A percentile compares a stretch with the other conserved stretches of the same genome.
Evolutionary conservation across 2,113 vertebrate genomes (phyloP).

Genomic region (Nothoprocta pentlandii): DNA sequence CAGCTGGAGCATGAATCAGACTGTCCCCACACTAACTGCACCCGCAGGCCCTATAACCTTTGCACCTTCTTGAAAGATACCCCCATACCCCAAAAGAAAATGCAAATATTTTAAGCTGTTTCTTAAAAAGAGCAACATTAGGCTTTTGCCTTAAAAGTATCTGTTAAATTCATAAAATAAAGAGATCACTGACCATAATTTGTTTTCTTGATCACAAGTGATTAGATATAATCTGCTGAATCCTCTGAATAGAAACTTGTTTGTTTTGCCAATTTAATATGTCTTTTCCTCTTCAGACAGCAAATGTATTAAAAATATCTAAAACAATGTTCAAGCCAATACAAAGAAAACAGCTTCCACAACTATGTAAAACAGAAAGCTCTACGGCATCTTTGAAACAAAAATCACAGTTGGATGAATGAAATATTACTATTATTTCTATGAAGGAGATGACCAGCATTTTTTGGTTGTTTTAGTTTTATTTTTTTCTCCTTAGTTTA

Average conservation of each 20-base stretch:
- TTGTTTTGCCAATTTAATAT: neutral
- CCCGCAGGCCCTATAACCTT: too few relatives aligned
- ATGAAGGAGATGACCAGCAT: neutral
- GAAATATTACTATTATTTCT: neutral
- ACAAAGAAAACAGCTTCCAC: neutral
- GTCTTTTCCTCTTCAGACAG: neutral
- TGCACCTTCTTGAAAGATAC: neutral
- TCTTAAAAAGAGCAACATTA: neutral
- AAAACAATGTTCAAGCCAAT: neutral
- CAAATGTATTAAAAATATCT: neutral
- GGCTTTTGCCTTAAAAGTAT: neutral
- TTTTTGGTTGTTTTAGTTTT: neutral
- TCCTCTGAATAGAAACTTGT: neutral
- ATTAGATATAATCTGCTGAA: neutral
- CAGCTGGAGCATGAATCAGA: neutral
- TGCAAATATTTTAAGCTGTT: neutral
- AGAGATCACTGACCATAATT: neutral
- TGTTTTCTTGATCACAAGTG: neutral
- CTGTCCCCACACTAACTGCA: neutral
- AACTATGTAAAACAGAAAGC: slow-evolving; percentile 1
- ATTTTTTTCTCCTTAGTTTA: neutral
- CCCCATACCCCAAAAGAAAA: neutral
- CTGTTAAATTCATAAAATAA: neutral
- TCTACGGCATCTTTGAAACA: neutral
- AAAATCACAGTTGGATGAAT: neutral